Base-by-base conservation (phyloP, 2,113 vertebrate species). In the Hepsetus odoe region DNA sequence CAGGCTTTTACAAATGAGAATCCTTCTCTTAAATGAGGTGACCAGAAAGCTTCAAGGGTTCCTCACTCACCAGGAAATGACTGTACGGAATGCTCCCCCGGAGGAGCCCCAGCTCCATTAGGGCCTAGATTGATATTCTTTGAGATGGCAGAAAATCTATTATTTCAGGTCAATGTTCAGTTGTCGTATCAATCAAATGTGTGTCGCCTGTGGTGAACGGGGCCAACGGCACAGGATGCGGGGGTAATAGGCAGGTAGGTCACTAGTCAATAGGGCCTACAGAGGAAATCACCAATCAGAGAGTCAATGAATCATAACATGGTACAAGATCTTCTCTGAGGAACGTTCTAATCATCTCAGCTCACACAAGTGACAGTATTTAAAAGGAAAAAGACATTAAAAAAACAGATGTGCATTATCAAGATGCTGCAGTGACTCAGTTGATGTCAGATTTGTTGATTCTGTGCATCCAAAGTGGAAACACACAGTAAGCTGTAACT, bases 71-170 rank as follows among this genome's bases (percentile, higher is more conserved):
- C 28, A 55, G 7, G 42, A 80, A 71, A 66, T 64, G 82, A 73
- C 68, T 72, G 74, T 74, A 72, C 20, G 33, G 46, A 56, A 59
- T 24, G 49, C 76, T 77, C 79, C 68, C n/a, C 75, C 35, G 22
- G 58, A 75, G 83, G 59, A 77, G 22, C 49, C 55, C 68, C 30
- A 38, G 76, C 49, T 80, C 79, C 76, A 84, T 84, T 84, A 81
- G 51, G 66, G 38, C 7, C 55, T 24, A 74, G 75, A 81, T 81
- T 84, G 83, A 84, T 84, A 84, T 79, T 81, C 75, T 81, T 81
- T 65, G 42, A 79, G 67, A 81, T 76, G 76, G 72, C 42, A 46
- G 79, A 58, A 81, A 81, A 84, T 81, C 75, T 84, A 66, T 84
- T 79, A 78, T 72, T 71, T 81, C 76, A 65, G 79, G 59, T 81